These are phyloP conservation scores for Carollia perspicillata DNA, from an alignment of 2,113 vertebrate species.

Conservation along the genomic window DNA sequence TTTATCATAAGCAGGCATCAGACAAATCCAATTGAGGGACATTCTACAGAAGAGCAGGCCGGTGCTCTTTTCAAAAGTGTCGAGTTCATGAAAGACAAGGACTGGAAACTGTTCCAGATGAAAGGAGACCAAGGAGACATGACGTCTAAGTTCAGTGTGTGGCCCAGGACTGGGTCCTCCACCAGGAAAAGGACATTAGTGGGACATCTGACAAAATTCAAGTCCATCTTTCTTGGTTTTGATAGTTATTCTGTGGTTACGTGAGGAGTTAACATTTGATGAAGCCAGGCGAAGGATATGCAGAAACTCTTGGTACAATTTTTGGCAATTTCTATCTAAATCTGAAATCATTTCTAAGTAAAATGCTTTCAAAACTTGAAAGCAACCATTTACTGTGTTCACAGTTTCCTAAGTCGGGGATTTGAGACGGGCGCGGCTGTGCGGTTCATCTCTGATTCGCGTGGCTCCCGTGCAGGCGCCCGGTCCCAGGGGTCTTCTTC, in stretches of 20 bases:
- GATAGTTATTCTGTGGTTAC: neutral
- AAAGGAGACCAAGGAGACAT: neutral
- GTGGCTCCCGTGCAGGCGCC: neutral
- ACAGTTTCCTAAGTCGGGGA: neutral
- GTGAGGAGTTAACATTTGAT: neutral
- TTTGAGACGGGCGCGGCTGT: neutral
- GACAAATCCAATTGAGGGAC: neutral
- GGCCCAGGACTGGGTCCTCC: neutral
- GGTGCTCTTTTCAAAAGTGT: neutral
- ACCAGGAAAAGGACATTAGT: neutral
- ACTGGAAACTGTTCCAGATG: neutral
- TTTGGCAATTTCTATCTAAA: constrained; percentile 11
- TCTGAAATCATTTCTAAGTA: constrained; percentile 13
- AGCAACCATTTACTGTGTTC: constrained; percentile 12
- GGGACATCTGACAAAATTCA: neutral
- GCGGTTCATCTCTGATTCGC: neutral
- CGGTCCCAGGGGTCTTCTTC: neutral
- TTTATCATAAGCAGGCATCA: neutral
- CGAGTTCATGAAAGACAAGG: neutral
- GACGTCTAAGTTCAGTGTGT: neutral
- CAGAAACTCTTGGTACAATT: neutral
- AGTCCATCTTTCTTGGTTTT: neutral
- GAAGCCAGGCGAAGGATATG: neutral
- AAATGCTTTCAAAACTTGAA: neutral
- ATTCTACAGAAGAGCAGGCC: neutral